phyloP scores from a whole-genome alignment of 2,113 vertebrate genomes.

The Petroica traversi region DNA sequence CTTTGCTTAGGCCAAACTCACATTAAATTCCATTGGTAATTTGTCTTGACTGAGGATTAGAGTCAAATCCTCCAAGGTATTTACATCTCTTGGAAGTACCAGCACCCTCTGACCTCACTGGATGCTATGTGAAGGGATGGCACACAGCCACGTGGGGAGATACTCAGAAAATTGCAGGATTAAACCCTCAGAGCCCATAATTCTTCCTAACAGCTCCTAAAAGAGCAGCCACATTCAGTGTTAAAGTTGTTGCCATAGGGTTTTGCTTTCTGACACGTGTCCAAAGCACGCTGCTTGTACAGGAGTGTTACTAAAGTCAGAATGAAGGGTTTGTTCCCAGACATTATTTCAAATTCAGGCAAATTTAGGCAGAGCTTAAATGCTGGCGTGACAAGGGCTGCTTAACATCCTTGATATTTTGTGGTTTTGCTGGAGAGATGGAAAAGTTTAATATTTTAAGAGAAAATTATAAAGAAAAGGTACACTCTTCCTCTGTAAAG shows the following conservation, averaged over 20 bases:
- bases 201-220: neutral
- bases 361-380: neutral
- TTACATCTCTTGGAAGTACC: neutral
- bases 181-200: neutral
- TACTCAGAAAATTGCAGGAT: neutral
- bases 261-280: neutral
- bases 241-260: neutral
- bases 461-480: neutral
- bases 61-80: neutral
- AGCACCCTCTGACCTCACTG: neutral
- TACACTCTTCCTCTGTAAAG: neutral
- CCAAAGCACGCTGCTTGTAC: neutral
- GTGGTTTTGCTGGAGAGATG: neutral
- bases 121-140: neutral
- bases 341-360: slow-evolving; percentile 1
- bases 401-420: neutral
- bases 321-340: neutral
- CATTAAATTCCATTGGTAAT: slow-evolving; percentile 7
- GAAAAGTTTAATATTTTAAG: slow-evolving; percentile 15
- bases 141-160: neutral
- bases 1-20: neutral
- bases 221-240: neutral
- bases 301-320: neutral
- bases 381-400: neutral
- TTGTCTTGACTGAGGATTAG: slow-evolving; percentile 36